Conservation (phyloP, 2,888 invertebrate species). For the Epinotia bilunana region DNA sequence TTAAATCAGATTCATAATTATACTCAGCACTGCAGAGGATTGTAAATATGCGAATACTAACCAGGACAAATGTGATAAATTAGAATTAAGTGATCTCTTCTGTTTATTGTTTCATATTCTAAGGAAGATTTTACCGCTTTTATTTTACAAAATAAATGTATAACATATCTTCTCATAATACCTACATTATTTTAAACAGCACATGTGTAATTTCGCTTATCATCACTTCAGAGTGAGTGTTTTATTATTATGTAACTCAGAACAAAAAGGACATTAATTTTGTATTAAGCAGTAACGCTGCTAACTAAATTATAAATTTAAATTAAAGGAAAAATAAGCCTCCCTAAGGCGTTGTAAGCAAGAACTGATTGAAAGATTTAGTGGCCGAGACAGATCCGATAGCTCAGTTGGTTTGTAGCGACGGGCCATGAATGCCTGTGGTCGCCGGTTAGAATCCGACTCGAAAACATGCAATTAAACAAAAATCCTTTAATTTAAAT, state of each 20-base stretch:
- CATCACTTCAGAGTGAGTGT: slow-evolving; percentile 55
- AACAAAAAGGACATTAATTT: slow-evolving; percentile 75
- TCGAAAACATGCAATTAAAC: too few species aligned
- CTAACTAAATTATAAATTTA: too few species aligned
- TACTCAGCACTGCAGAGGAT: slow-evolving; percentile 74
- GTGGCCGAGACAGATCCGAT: too few species aligned
- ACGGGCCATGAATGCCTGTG: too few species aligned
- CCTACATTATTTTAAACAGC: slow-evolving; percentile 50
- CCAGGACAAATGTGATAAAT: slow-evolving; percentile 82
- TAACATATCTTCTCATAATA: slow-evolving; percentile 52
- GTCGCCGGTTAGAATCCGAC: too few species aligned
- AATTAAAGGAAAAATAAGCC: too few species aligned
- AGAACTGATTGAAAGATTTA: too few species aligned
- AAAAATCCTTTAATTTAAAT: too few species aligned
- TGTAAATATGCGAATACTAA: slow-evolving; percentile 77
- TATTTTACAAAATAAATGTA: slow-evolving; percentile 52
- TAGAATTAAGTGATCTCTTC: slow-evolving; percentile 71
- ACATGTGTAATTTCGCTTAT: slow-evolving; percentile 53
- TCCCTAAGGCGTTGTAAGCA: too few species aligned
- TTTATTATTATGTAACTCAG: slow-evolving; percentile 58
- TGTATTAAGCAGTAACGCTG: too few species aligned
- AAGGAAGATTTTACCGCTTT: slow-evolving; percentile 55
- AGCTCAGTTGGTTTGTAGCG: too few species aligned
- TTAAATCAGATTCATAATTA: slow-evolving; percentile 74
- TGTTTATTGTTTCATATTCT: slow-evolving; percentile 50